phyloP scores from a whole-genome alignment of 2,888 invertebrate genomes.

The Xestia c-nigrum region DNA sequence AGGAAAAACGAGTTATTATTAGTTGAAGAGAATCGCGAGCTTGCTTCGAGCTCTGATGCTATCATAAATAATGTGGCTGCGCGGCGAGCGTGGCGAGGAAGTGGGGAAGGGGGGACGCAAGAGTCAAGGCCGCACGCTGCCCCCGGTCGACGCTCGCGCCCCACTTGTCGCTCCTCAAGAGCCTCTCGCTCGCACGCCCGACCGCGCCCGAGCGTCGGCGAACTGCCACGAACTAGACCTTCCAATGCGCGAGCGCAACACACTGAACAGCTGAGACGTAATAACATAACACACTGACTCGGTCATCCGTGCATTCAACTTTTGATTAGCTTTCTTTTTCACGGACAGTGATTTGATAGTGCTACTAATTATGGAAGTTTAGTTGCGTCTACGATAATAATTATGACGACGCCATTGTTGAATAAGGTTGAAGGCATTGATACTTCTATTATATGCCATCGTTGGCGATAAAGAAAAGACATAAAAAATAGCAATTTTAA shows the following conservation, averaged over 20 bases:
- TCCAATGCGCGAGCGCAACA: conserved; percentile 88
- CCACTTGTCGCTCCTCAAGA: conserved; percentile 85
- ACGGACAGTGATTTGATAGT: conserved; percentile 81
- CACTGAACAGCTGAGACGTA: conserved; percentile 89
- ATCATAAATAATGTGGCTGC: conserved; percentile 90
- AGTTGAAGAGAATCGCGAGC: conserved; percentile 88
- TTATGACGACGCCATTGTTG: conserved; percentile 12
- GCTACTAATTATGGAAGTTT: conserved; percentile 64
- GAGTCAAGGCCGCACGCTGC: conserved; percentile 95
- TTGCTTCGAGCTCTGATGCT: conserved; percentile 88
- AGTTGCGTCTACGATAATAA: conserved; percentile 39
- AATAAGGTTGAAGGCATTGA: neutral
- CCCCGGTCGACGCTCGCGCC: conserved; percentile 94
- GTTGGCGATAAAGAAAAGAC: neutral
- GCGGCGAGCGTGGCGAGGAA: conserved; percentile 82
- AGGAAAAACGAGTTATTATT: conserved; percentile 90
- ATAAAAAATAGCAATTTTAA: neutral
- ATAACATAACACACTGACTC: conserved; percentile 91
- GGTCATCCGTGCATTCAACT: conserved; percentile 91
- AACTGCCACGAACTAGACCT: conserved; percentile 89
- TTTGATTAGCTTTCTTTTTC: conserved; percentile 90
- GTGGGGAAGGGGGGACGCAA: conserved; percentile 79
- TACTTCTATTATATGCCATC: neutral
- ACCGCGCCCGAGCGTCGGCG: conserved; percentile 79
- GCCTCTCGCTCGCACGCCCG: conserved; percentile 83